Evolutionary conservation across 2,888 invertebrate species (phyloP).

Genomic region (Panopea generosa): DNA sequence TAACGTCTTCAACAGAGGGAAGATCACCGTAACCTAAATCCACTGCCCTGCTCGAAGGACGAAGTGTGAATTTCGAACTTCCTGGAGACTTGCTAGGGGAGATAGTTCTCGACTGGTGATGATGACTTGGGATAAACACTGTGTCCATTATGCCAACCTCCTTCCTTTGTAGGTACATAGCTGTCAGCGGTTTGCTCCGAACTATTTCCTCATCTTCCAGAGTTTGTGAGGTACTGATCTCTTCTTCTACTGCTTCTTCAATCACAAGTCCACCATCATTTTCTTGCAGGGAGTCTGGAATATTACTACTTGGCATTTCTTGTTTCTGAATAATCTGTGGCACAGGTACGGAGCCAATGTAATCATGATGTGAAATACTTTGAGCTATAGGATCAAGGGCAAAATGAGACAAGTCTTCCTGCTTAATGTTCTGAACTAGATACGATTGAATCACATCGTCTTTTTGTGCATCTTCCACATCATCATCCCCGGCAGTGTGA

Average conservation of each 20-base stretch:
- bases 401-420: constrained; percentile 28
- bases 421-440: constrained; percentile 4
- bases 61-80: constrained; percentile 49
- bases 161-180: constrained; percentile 59
- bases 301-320: constrained; percentile 9
- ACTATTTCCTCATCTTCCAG: constrained; percentile 59
- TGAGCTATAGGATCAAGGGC: constrained; percentile 40
- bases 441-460: constrained; percentile 32
- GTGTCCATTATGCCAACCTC: constrained; percentile 25
- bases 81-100: constrained; percentile 59
- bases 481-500: constrained; percentile 11
- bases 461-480: constrained; percentile 25
- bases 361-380: constrained; percentile 61
- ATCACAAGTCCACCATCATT: constrained; percentile 49
- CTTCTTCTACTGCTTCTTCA: constrained; percentile 58
- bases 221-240: constrained; percentile 43
- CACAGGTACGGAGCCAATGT: constrained; percentile 34
- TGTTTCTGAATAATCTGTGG: constrained; percentile 25
- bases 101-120: not conserved
- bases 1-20: constrained; percentile 34
- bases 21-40: constrained; percentile 39
- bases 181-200: constrained; percentile 60
- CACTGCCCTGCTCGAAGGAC: constrained; percentile 30
- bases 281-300: constrained; percentile 10
- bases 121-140: constrained; percentile 26